Conservation (phyloP, 1,140 invertebrate genomes). For the Ladona fulva region DNA sequence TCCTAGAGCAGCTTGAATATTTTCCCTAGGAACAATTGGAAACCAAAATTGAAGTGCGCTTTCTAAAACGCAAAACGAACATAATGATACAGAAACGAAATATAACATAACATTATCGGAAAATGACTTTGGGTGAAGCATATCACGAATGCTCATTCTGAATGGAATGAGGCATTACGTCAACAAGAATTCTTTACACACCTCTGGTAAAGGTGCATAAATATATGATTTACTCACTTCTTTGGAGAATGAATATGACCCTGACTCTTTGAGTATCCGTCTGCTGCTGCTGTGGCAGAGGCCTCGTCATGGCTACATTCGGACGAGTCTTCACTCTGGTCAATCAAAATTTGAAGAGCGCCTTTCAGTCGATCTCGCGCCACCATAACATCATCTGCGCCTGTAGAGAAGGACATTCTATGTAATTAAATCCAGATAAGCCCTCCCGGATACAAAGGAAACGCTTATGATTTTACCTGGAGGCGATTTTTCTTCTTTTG, state of each 20-base stretch:
- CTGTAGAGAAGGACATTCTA: not conserved
- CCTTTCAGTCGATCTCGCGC: not conserved
- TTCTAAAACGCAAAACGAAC: too few relatives aligned
- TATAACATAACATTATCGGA: too few relatives aligned
- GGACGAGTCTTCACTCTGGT: not conserved
- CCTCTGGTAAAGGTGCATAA: too few relatives aligned
- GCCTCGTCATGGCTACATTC: not conserved
- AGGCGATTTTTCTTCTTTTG: not conserved
- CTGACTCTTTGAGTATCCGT: not conserved
- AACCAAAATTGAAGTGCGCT: too few relatives aligned
- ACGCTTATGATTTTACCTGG: not conserved
- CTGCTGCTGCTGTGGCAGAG: not conserved
- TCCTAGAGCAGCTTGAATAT: not conserved
- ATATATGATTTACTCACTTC: not conserved
- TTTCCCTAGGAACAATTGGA: not conserved
- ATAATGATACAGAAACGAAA: too few relatives aligned
- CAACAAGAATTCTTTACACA: too few relatives aligned
- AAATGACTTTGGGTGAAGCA: too few relatives aligned
- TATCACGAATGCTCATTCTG: too few relatives aligned
- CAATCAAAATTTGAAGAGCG: not conserved
- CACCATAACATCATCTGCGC: not conserved
- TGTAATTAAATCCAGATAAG: not conserved
- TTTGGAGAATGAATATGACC: not conserved
- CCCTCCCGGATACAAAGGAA: not conserved
- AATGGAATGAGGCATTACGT: too few relatives aligned